Base-by-base conservation (phyloP, 2,888 invertebrate species). In the Zhuqinia jingwanae region DNA sequence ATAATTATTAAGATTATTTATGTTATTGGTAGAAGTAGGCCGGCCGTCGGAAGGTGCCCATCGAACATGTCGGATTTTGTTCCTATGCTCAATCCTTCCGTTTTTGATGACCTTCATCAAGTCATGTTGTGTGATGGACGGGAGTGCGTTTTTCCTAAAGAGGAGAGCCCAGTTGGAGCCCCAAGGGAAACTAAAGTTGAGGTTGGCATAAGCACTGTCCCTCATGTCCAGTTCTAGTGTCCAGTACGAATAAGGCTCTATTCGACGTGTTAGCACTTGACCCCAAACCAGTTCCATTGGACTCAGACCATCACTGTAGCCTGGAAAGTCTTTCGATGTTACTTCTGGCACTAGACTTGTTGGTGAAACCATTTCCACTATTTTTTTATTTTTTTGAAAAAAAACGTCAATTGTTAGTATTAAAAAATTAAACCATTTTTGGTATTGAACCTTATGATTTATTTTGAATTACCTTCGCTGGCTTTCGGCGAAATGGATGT, bases 41-140 rank as follows among this genome's bases (percentile, higher is more conserved):
- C 86, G 81, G 75, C 86, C 81, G 70, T 87, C 86, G 42, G 86
- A 77, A 75, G 81, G 84, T 63, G 84, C 88, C 87, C 88, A 88
- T 56, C 90, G 88, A 11, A 89, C 89, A 81, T 89, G 90, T 47
- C 91, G 87, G 82, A 89, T 87, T 84, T 89, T 89, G 75, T 89
- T 90, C 36, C 90, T 87, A 73, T 91, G 91, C 81, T 91, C 91
- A 20, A 91, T 85, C 65, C 91, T 88, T 58, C 91, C 91, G 76
- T 91, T 92, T 92, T 96, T 96, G 91, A 98, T 96, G 92, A 98
- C 97, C 94, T 98, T 97, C 90, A 97, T 97, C 93, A 99, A 98
- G 93, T 99, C 99, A 93, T 98, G 97, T 93, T 98, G 97, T 89
- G 98, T 98, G 91, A 99, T 97, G 92, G 98, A 97, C 15, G 99